These are phyloP conservation scores for Aporophyla lueneburgensis DNA, from an alignment of 2,888 invertebrate genomes.

Conservation along the genomic window DNA sequence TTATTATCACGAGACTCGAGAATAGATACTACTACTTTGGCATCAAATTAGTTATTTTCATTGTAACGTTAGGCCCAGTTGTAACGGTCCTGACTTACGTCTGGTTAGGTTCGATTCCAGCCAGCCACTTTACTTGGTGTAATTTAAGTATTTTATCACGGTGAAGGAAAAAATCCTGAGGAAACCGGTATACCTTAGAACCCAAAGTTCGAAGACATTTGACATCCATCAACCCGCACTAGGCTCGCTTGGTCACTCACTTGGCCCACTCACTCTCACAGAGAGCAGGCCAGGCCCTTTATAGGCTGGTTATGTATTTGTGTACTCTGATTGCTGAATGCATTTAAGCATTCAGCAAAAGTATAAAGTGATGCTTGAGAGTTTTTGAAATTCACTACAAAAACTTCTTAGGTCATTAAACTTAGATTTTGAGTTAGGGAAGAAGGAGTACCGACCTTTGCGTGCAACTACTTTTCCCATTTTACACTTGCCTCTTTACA, in stretches of 20 bases:
- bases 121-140: no score
- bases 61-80: not conserved
- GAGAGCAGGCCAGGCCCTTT: not conserved
- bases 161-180: not conserved
- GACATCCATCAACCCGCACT: no score
- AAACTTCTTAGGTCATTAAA: not conserved
- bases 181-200: not conserved
- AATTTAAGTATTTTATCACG: not conserved
- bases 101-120: not conserved
- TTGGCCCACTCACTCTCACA: not conserved
- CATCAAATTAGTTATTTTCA: conserved; percentile 6
- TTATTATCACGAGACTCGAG: conserved; percentile 32
- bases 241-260: not conserved
- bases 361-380: no score
- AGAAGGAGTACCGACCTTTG: not conserved
- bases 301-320: no score
- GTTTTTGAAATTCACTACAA: not conserved
- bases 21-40: conserved; percentile 16
- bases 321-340: not conserved
- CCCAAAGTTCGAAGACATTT: not conserved
- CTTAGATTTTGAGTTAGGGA: not conserved
- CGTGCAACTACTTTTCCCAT: not conserved
- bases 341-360: no score
- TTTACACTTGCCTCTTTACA: not conserved
- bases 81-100: not conserved